These are phyloP conservation scores for Plecotus auritus DNA, from an alignment of 2,113 vertebrate genomes.

Conservation along the genomic window DNA sequence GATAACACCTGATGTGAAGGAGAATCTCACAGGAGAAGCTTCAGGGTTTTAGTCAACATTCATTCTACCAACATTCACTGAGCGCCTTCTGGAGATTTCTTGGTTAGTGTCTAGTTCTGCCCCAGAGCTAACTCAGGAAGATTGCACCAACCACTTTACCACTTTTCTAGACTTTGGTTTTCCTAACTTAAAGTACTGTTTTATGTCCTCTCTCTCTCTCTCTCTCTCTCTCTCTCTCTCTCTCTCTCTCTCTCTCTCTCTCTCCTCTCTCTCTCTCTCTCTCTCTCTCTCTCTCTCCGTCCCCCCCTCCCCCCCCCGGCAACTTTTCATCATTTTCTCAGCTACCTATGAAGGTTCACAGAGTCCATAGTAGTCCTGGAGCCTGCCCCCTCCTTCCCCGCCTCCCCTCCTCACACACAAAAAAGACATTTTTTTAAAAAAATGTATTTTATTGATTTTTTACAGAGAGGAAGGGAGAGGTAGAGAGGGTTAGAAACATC, in stretches of 20 bases:
- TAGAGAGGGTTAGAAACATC: too few species aligned
- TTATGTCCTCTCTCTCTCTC: background rate
- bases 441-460: too few species aligned
- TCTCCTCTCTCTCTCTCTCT: too few species aligned
- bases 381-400: too few species aligned
- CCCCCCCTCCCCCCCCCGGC: too few species aligned
- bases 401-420: rapidly evolving
- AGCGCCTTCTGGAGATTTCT: background rate
- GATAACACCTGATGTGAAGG: background rate
- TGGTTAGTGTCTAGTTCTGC: background rate
- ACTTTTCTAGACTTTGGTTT: background rate
- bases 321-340: background rate
- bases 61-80: background rate
- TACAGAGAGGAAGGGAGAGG: too few species aligned
- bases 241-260: background rate
- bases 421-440: too few species aligned
- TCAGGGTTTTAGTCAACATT: background rate
- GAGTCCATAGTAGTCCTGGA: background rate
- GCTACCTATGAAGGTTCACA: background rate
- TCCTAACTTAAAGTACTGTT: background rate
- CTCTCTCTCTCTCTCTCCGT: background rate
- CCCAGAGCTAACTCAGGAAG: background rate
- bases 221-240: background rate
- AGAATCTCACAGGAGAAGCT: background rate
- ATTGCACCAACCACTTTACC: background rate